phyloP scores from a whole-genome alignment of 1,140 invertebrate species.

The Neomicropteryx cornuta region DNA sequence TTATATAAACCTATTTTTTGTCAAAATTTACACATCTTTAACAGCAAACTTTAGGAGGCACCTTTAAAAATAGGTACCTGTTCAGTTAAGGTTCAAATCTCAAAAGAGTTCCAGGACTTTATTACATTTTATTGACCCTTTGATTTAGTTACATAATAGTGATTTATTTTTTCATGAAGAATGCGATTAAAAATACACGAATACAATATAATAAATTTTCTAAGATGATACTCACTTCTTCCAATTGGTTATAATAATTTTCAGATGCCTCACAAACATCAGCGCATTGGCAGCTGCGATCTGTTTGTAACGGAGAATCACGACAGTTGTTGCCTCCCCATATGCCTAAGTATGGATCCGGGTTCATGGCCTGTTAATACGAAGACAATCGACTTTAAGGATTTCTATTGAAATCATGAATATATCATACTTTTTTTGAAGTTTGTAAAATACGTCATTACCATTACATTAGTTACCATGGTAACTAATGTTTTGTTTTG shows the following conservation, averaged over 20 bases:
- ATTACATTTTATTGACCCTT: neutral
- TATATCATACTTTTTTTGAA: no score
- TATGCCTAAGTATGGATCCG: slow-evolving; percentile 78
- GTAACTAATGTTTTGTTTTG: no score
- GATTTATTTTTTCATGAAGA: neutral
- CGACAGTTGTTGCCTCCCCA: slow-evolving; percentile 84
- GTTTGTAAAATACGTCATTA: no score
- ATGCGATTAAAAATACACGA: neutral
- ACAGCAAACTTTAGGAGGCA: neutral
- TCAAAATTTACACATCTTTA: neutral
- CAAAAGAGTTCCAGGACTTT: slow-evolving; percentile 2
- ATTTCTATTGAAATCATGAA: neutral
- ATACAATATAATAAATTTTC: neutral
- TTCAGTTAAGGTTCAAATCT: slow-evolving; percentile 1
- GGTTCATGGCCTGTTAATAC: slow-evolving; percentile 63
- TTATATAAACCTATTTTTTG: neutral
- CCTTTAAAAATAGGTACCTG: neutral
- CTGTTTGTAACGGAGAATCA: slow-evolving; percentile 75
- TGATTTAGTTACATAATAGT: neutral
- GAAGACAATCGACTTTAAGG: slow-evolving; percentile 4
- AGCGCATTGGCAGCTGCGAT: slow-evolving; percentile 55
- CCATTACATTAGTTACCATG: no score
- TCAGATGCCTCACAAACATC: slow-evolving; percentile 58
- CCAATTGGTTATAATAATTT: slow-evolving; percentile 73
- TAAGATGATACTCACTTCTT: slow-evolving; percentile 41